These are phyloP conservation scores for Choristoneura rosaceana DNA, from an alignment of 2,888 invertebrate genomes.

Conservation along the genomic window DNA sequence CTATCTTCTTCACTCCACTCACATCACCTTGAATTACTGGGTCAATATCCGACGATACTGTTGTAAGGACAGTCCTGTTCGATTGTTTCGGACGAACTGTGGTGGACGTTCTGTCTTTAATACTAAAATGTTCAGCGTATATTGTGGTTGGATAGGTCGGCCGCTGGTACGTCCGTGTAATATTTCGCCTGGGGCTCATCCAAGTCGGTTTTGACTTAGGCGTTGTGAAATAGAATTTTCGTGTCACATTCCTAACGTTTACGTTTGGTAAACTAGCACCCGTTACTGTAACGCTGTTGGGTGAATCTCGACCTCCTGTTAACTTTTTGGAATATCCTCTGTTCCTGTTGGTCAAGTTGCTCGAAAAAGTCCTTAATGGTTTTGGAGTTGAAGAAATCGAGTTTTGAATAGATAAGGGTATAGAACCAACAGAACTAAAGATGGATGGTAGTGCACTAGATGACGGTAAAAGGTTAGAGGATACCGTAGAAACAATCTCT, in stretches of 20 bases:
- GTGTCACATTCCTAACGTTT: conserved; percentile 58
- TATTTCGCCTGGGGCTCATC: conserved; percentile 74
- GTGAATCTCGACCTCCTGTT: conserved; percentile 69
- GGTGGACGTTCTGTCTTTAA: conserved; percentile 65
- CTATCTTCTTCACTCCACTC: conserved; percentile 70
- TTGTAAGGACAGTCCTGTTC: conserved; percentile 67
- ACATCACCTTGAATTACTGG: conserved; percentile 77
- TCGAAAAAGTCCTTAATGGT: conserved; percentile 59
- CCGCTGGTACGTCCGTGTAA: conserved; percentile 59
- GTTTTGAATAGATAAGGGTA: conserved; percentile 62
- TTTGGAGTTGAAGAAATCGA: conserved; percentile 63
- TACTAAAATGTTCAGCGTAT: conserved; percentile 76
- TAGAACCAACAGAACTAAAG: conserved; percentile 53
- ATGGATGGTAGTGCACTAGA: conserved; percentile 53
- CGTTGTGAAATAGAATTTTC: conserved; percentile 74
- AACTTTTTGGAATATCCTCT: conserved; percentile 74
- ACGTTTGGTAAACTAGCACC: conserved; percentile 56
- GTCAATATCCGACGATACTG: conserved; percentile 79
- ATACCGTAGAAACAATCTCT: conserved; percentile 49
- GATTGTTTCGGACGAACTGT: conserved; percentile 55
- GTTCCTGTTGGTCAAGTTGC: conserved; percentile 61
- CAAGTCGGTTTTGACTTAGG: conserved; percentile 74
- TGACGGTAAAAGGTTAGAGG: conserved; percentile 56
- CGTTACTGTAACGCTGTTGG: conserved; percentile 70
- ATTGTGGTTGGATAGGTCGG: conserved; percentile 70